These are phyloP conservation scores for Tilapia sparmanii DNA, from an alignment of 2,113 vertebrate species.

Conservation along the genomic window DNA sequence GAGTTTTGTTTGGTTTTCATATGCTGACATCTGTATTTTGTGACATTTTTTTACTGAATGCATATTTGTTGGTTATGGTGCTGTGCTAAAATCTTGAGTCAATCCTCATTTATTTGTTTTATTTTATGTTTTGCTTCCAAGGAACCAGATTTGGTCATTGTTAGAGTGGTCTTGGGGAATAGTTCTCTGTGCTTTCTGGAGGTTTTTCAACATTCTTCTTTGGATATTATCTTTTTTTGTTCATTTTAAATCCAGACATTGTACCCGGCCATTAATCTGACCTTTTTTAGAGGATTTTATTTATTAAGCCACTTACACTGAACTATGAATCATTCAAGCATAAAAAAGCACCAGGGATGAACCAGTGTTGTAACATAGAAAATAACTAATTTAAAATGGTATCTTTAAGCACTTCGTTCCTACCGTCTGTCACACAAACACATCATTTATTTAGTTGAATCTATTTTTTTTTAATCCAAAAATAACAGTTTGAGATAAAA, in stretches of 20 bases:
- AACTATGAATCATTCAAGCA: neutral
- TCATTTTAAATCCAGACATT: neutral
- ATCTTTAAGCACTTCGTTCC: neutral
- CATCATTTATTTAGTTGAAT: neutral
- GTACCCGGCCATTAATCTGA: neutral
- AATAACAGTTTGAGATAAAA: neutral
- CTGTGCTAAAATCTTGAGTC: neutral
- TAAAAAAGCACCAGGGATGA: neutral
- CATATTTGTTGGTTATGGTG: neutral
- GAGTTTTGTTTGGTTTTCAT: neutral
- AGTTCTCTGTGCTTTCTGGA: fast-evolving
- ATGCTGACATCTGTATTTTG: neutral
- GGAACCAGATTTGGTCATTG: neutral
- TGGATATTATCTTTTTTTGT: neutral
- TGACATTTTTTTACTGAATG: neutral
- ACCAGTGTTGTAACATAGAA: neutral
- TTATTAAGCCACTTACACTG: neutral
- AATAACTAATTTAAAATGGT: neutral
- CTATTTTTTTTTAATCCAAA: neutral
- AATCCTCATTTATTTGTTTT: neutral
- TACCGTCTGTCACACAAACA: neutral
- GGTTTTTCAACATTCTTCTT: neutral
- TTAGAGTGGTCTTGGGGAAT: neutral
- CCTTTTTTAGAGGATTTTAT: neutral
- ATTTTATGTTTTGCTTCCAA: neutral